phyloP scores from a whole-genome alignment of 2,888 invertebrate genomes.

The Dioctria rufipes region DNA sequence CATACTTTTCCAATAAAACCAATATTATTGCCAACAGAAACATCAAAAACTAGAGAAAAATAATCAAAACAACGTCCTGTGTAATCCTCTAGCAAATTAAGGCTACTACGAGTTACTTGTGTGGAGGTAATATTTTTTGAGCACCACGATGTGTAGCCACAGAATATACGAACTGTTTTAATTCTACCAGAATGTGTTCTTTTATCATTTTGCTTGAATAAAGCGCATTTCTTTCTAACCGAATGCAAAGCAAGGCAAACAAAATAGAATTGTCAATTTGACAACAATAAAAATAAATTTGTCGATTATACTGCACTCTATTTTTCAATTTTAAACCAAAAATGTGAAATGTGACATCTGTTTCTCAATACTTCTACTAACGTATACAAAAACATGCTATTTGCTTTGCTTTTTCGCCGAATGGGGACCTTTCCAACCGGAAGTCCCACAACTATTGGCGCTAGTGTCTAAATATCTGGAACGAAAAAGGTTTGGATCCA shows the following conservation, averaged over 20 bases:
- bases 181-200: conserved; percentile 68
- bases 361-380: too few relatives aligned
- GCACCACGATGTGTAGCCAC: conserved; percentile 65
- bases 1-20: conserved; percentile 65
- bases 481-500: too few relatives aligned
- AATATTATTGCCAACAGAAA: conserved; percentile 84
- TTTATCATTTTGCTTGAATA: conserved; percentile 60
- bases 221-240: too few relatives aligned
- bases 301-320: too few relatives aligned
- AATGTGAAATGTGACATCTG: too few relatives aligned
- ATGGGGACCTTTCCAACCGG: too few relatives aligned
- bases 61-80: conserved; percentile 91
- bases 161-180: conserved; percentile 68
- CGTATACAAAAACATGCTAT: too few relatives aligned
- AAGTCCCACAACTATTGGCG: too few relatives aligned
- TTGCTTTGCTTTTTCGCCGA: too few relatives aligned
- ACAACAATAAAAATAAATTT: neutral
- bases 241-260: neutral
- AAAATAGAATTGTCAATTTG: neutral
- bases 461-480: too few relatives aligned
- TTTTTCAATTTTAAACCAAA: too few relatives aligned
- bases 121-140: conserved; percentile 64
- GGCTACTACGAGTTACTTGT: conserved; percentile 66
- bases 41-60: conserved; percentile 87
- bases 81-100: conserved; percentile 83